These are phyloP conservation scores for Uropetala carovei DNA, from an alignment of 2,888 invertebrate species.

Conservation along the genomic window DNA sequence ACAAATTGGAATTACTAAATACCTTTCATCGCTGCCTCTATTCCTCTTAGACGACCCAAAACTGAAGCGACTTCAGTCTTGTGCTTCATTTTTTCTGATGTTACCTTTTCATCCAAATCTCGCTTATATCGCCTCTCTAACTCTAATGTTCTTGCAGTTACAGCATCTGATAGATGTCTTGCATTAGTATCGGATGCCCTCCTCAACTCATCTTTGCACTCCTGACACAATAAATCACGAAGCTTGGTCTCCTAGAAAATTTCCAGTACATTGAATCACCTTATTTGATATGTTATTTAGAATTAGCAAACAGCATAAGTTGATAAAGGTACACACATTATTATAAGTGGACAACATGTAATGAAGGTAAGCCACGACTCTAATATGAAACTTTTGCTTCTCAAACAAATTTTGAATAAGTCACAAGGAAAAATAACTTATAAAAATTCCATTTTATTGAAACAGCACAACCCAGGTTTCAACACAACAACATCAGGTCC, in stretches of 20 bases:
- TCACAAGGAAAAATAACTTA: too few species aligned
- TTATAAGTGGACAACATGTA: too few species aligned
- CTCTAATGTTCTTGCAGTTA: conserved; percentile 80
- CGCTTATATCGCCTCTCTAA: conserved; percentile 77
- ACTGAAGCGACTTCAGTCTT: conserved; percentile 85
- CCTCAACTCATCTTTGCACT: conserved; percentile 86
- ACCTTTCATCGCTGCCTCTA: conserved; percentile 87
- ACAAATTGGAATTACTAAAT: not conserved
- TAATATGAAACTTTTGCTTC: too few species aligned
- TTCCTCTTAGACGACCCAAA: conserved; percentile 85
- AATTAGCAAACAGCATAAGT: not conserved
- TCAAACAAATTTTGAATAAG: too few species aligned
- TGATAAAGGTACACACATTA: not conserved
- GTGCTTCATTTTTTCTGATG: conserved; percentile 82
- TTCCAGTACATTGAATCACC: conserved; percentile 42
- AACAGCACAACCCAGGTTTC: too few species aligned
- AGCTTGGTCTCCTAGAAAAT: conserved; percentile 80
- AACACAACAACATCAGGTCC: too few species aligned
- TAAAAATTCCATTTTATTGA: too few species aligned
- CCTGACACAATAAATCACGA: conserved; percentile 82
- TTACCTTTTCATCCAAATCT: conserved; percentile 81
- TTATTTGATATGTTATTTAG: not conserved
- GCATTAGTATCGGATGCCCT: conserved; percentile 91
- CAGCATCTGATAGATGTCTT: conserved; percentile 86
- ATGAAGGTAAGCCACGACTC: too few species aligned